Evolutionary conservation across 2,797 vertebrate species (phyloP), one percentile per base, ranked within the genome.

Genomic region (Acipenser oxyrinchus): DNA sequence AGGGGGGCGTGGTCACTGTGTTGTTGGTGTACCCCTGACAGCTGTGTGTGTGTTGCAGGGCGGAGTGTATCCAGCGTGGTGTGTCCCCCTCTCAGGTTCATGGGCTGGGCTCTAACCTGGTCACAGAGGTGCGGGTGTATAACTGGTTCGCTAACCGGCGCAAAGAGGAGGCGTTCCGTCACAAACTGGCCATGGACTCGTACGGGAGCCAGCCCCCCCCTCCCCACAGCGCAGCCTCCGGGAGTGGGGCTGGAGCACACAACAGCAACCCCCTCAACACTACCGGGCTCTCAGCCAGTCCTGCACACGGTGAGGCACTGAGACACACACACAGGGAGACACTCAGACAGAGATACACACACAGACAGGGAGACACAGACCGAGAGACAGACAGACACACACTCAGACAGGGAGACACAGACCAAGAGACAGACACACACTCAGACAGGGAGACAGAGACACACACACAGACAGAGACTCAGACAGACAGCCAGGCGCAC

Each of bases 111-210:
- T 99, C 96, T 0, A 99, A 99, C 84, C 88, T 99, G 49, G 96
- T 99, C 62, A 99, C 96, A 0, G 97, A 99, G 79, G 96, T 99
- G 68, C 90, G 96, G 6, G 96, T 99, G 51, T 99, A 99, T 84
- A 99, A 99, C 81, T 99, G 97, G 97, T 99, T 99, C 23, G 97
- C 97, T 75, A 99, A 99, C 65, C 93, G 97, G 6, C 91, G 96
- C 69, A 99, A 99, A 82, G 97, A 99, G 65, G 96, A 99, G 78
- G 96, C 97, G n/a, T 99, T 99, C 70, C 89, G 95, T 37, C 93
- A 99, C 84, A 99, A 99, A 81, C 77, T 99, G 72, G 95, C 97
- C 59, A 93, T 95, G 51, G 97, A 99, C 73, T 94, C 94, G 2
- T 99, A 88, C 71, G 86, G 72, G 0, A 88, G 81, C 68, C 23